These are phyloP conservation scores for Solen grandis DNA, from an alignment of 1,140 invertebrate genomes.

Conservation along the genomic window DNA sequence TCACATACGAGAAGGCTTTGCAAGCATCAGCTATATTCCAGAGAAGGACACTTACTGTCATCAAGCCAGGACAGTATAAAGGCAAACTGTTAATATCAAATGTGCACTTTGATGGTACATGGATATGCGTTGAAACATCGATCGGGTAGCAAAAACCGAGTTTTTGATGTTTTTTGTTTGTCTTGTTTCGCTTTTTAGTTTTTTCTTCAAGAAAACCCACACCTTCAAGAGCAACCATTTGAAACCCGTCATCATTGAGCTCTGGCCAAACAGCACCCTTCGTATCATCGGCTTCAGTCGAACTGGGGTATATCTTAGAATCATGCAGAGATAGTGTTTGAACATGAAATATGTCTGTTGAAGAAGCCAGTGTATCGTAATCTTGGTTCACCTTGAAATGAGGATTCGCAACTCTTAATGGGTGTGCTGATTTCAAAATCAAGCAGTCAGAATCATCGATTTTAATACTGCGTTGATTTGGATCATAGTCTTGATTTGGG, in stretches of 20 bases:
- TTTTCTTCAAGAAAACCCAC: conserved; percentile 1
- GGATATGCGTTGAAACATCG: background rate
- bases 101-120: background rate
- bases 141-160: background rate
- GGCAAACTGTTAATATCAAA: no score
- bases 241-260: background rate
- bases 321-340: no score
- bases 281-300: background rate
- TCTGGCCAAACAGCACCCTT: background rate
- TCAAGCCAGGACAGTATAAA: no score
- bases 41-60: conserved; percentile 3
- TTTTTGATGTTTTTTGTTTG: no score
- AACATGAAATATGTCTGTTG: no score
- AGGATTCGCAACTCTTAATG: background rate
- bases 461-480: conserved; percentile 11
- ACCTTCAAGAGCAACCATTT: background rate
- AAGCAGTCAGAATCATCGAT: background rate
- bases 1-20: background rate
- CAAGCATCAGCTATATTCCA: conserved; percentile 2
- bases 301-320: no score
- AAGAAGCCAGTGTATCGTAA: no score
- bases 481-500: conserved; percentile 9
- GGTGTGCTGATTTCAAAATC: conserved; percentile 6
- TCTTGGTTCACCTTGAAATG: no score
- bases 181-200: background rate